Base-by-base conservation (phyloP, 2,888 invertebrate genomes). In the Gymnoscelis rufifasciata region DNA sequence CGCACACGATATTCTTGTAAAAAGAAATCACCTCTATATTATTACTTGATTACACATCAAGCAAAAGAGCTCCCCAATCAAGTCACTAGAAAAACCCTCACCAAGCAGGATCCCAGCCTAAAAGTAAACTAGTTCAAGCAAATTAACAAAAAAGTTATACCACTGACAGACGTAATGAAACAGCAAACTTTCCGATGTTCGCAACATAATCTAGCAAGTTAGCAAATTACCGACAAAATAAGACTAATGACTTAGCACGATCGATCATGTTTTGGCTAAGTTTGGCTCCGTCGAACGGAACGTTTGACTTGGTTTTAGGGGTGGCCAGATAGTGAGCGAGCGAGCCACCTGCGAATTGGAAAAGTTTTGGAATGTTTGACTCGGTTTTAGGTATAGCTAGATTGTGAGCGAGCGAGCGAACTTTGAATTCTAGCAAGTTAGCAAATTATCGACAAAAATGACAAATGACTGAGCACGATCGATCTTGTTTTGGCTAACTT, bases 191-290 rank as follows among this genome's bases (percentile, higher is more conserved):
- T n/a, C n/a, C 15, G 7, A 23, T 35, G 19, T 35, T 23, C 11
- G 19, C 35, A 19, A 35, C 19, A 23, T 35, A 7, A 35, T 10
- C 19, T 35, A 15, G 15, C 35, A 23, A 35, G 6, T 11, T 35
- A 35, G 35, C 15, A 35, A 35, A 35, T 35, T 35, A 33, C 33
- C 3, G 33, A 19, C 33, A 15, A 19, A 33, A 33, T 15, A 33
- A 10, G 35, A 35, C 35, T 23, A 35, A 35, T 35, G 35, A 35
- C 19, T 35, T 6, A 6, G 3, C 10, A 19, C 19, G 11, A 33
- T 35, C 19, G 3, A 35, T 35, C 19, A 35, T 35, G 19, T 35
- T 35, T 19, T 2, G 10, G 15, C 13, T 33, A 33, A 23, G 15
- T 35, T 19, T n/a, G 19, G 10, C 6, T n/a, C 35, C 14, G 31